Evolutionary conservation across 2,113 vertebrate genomes (phyloP).

Genomic region (Gavialis gangeticus): DNA sequence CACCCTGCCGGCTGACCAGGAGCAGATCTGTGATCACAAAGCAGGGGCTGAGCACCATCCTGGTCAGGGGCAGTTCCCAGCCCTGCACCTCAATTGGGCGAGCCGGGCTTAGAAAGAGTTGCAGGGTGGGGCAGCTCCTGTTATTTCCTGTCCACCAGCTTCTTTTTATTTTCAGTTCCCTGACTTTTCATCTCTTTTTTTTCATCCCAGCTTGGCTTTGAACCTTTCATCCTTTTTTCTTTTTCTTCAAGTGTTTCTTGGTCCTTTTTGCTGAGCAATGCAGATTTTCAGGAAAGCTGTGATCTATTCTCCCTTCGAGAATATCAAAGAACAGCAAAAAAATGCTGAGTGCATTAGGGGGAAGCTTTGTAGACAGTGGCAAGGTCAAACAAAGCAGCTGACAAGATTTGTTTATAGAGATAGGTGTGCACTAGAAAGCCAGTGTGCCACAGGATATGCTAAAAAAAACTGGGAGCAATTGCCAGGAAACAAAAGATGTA

Average conservation of each 20-base stretch:
- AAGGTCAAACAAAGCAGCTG: conserved; percentile 56
- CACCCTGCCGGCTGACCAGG: too few species aligned
- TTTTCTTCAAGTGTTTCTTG: conserved; percentile 44
- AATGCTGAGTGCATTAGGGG: conserved; percentile 61
- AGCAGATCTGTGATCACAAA: too few species aligned
- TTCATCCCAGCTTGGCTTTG: conserved; percentile 61
- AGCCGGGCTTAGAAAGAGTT: too few species aligned
- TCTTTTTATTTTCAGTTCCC: conserved; percentile 29
- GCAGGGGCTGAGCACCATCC: too few species aligned
- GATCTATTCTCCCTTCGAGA: conserved; percentile 67
- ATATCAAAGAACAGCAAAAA: conserved; percentile 68
- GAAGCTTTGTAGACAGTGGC: not conserved
- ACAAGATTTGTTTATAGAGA: conserved; percentile 14
- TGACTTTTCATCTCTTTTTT: conserved; percentile 22
- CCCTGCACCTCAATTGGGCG: too few species aligned
- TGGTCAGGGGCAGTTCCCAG: too few species aligned
- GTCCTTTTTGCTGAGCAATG: conserved; percentile 67
- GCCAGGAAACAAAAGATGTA: not conserved
- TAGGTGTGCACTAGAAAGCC: not conserved
- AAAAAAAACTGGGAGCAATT: not conserved
- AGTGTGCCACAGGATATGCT: not conserved
- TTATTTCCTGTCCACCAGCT: not conserved
- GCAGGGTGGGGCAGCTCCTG: not conserved
- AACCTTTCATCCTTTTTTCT: conserved; percentile 43
- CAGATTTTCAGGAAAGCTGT: conserved; percentile 70